Conservation (phyloP, 2,113 vertebrate species). For the Pterocles gutturalis region DNA sequence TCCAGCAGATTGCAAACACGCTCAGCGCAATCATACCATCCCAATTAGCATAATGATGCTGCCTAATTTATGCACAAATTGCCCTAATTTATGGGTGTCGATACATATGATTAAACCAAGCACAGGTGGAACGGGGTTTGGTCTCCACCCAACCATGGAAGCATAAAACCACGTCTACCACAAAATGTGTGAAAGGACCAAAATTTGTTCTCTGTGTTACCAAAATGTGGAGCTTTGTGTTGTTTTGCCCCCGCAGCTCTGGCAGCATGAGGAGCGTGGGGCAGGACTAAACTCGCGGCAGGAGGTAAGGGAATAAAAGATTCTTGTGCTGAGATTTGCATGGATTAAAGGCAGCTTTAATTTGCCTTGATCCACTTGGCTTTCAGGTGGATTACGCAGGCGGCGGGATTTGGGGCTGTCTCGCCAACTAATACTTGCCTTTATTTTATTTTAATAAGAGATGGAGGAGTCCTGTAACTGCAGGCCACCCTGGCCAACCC, state of each 20-base stretch:
- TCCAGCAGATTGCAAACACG: slow-evolving; percentile 30
- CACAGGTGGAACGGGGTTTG: background rate
- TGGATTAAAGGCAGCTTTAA: slow-evolving; percentile 59
- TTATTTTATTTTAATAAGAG: background rate
- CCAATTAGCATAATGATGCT: slow-evolving; percentile 31
- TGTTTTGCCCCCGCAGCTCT: background rate
- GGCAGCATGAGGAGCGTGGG: background rate
- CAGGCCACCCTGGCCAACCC: background rate
- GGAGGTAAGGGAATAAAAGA: slow-evolving; percentile 39
- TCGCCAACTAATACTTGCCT: slow-evolving; percentile 38
- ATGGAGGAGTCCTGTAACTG: background rate
- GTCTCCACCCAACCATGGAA: background rate
- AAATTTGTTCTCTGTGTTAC: background rate
- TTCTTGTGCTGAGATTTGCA: slow-evolving; percentile 31
- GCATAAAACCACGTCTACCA: background rate
- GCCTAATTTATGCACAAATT: slow-evolving; percentile 53
- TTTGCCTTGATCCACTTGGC: slow-evolving; percentile 31
- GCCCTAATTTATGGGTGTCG: slow-evolving; percentile 9
- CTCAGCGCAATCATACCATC: background rate
- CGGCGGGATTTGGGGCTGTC: slow-evolving; percentile 23
- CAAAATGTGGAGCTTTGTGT: accelerated
- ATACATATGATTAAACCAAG: background rate
- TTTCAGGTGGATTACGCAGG: slow-evolving; percentile 40
- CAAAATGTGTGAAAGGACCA: background rate
- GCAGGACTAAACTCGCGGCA: background rate